A percentile compares a stretch with the other conserved stretches of the same genome.
Evolutionary conservation across 92 coral and sea anemone species (phyloP).

Genomic region (Parazoanthus swiftii): DNA sequence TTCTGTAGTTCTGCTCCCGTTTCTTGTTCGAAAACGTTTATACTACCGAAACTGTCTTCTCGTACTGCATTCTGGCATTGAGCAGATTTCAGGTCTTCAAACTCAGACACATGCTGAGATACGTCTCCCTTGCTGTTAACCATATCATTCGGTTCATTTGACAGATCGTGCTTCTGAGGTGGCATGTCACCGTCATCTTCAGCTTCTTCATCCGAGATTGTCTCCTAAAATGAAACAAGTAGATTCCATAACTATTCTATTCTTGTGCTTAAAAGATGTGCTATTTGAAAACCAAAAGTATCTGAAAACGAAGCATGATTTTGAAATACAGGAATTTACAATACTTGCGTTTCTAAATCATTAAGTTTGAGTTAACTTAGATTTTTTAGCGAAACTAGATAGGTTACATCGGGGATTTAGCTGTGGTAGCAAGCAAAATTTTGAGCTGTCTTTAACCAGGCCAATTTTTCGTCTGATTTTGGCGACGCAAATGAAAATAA

Average conservation of each 20-base stretch:
- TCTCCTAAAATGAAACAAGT: conserved; percentile 18
- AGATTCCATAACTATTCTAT: neutral
- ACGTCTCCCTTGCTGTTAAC: neutral
- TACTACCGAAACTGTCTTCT: neutral
- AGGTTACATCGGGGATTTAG: no score
- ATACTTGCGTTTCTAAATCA: neutral
- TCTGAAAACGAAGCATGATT: neutral
- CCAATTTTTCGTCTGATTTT: no score
- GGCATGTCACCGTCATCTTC: neutral
- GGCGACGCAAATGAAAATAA: no score
- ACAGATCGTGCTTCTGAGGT: neutral
- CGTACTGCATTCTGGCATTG: neutral
- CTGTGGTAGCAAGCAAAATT: no score
- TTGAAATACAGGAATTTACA: no score
- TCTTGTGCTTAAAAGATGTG: neutral
- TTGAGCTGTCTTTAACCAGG: no score
- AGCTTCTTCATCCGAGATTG: conserved; percentile 30
- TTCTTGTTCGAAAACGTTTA: neutral
- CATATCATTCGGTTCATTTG: neutral
- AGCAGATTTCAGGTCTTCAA: neutral
- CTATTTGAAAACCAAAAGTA: neutral
- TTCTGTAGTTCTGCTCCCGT: neutral
- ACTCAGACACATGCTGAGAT: neutral
- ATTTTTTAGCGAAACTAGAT: no score
- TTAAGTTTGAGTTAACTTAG: no score